A percentile compares a stretch with the other conserved stretches of the same genome.
These are phyloP conservation scores for Tapirus indicus DNA, from an alignment of 2,797 vertebrate species.

Conservation along the genomic window DNA sequence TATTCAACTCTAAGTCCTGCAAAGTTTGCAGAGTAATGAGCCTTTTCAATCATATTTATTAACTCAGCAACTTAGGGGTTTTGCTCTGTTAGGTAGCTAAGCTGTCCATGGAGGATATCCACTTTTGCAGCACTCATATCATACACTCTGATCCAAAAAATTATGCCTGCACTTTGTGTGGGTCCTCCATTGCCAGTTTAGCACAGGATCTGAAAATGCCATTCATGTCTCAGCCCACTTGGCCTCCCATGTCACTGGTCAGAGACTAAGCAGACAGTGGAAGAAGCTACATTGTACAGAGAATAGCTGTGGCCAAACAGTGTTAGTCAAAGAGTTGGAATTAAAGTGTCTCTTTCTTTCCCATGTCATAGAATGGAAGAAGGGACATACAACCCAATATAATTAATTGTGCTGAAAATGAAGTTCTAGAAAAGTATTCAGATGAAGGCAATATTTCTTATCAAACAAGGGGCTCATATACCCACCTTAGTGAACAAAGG, in stretches of 20 bases:
- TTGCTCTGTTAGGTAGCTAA: neutral
- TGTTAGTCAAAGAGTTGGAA: neutral
- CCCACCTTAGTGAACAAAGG: neutral
- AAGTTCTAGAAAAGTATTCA: neutral
- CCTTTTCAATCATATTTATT: slow-evolving; percentile 91
- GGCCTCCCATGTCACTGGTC: neutral
- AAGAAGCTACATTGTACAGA: neutral
- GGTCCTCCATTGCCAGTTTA: neutral
- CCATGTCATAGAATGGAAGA: neutral
- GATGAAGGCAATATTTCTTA: neutral
- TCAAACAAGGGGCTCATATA: neutral
- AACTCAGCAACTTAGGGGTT: slow-evolving; percentile 88
- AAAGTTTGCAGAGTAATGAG: slow-evolving; percentile 91
- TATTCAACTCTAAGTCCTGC: slow-evolving; percentile 82
- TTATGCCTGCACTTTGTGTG: neutral
- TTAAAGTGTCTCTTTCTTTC: neutral
- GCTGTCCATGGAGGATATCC: neutral
- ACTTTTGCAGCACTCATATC: neutral
- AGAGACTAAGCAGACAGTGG: neutral
- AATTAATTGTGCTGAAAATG: neutral
- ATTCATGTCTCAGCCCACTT: neutral
- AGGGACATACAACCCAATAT: neutral
- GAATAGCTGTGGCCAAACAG: neutral
- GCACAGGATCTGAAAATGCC: neutral
- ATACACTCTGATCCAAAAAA: neutral